phyloP scores from a whole-genome alignment of 92 coral and sea anemone species.

The Palythoa heliodiscus region DNA sequence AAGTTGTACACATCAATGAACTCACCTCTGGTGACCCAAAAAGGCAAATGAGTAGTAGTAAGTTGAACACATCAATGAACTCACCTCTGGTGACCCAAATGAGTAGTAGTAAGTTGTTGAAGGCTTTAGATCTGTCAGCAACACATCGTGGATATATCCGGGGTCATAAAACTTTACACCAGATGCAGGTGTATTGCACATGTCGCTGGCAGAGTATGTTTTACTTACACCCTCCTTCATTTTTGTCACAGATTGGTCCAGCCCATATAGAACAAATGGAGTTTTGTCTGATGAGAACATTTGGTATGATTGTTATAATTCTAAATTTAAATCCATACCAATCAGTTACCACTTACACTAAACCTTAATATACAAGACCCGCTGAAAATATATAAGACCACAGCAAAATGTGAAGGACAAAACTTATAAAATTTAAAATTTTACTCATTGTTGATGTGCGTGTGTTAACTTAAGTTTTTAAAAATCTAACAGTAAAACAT shows the following conservation, averaged over 20 bases:
- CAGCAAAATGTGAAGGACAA: background rate
- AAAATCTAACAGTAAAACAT: too few relatives aligned
- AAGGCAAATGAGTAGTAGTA: too few relatives aligned
- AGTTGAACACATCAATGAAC: too few relatives aligned
- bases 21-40: too few relatives aligned
- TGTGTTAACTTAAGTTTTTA: too few relatives aligned
- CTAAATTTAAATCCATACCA: background rate
- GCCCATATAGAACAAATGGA: conserved; percentile 26
- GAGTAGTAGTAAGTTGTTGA: conserved; percentile 76
- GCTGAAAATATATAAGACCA: background rate
- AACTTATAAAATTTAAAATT: background rate
- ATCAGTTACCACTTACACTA: background rate
- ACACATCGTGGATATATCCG: conserved; percentile 88
- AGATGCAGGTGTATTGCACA: conserved; percentile 75
- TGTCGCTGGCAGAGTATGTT: conserved; percentile 78
- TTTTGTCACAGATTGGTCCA: background rate
- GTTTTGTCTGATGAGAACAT: conserved; percentile 22
- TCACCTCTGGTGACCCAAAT: conserved; percentile 83
- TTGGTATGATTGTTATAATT: background rate
- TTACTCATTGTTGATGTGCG: background rate
- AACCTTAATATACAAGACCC: background rate
- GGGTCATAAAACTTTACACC: conserved; percentile 74
- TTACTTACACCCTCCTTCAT: conserved; percentile 31
- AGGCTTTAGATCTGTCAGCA: conserved; percentile 75
- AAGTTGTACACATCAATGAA: too few relatives aligned